phyloP scores from a whole-genome alignment of 2,888 invertebrate species.

The Polia nebulosa region DNA sequence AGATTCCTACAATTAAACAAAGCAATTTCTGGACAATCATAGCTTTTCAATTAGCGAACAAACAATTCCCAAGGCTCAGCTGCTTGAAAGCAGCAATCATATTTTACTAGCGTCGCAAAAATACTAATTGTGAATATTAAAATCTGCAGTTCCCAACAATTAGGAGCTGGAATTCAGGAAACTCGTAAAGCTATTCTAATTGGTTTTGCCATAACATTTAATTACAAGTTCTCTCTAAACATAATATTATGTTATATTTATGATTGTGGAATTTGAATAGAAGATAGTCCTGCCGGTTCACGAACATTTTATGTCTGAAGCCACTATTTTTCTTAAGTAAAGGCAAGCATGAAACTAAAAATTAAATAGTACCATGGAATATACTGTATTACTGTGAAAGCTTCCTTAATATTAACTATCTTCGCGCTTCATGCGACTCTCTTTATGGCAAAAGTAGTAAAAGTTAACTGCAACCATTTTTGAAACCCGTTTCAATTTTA shows the following conservation, averaged over 20 bases:
- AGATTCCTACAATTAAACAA: not conserved
- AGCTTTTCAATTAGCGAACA: conserved; percentile 30
- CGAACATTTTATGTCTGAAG: conserved; percentile 18
- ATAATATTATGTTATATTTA: conserved; percentile 4
- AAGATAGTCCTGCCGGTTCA: not conserved
- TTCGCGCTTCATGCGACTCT: conserved; percentile 3
- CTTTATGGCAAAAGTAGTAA: conserved; percentile 39
- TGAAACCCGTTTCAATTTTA: conserved; percentile 39
- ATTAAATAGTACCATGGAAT: conserved; percentile 1
- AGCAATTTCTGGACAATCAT: conserved; percentile 8
- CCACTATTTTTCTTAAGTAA: conserved; percentile 2
- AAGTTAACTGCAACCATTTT: conserved; percentile 38
- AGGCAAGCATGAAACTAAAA: conserved; percentile 8
- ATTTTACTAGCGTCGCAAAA: conserved; percentile 35
- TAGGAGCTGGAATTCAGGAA: conserved; percentile 40
- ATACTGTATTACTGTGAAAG: conserved; percentile 2
- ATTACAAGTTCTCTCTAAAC: conserved; percentile 10
- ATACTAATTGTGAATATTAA: conserved; percentile 43
- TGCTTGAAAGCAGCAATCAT: conserved; percentile 24
- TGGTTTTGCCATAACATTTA: conserved; percentile 48
- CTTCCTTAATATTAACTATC: conserved; percentile 11
- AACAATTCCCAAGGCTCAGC: conserved; percentile 20
- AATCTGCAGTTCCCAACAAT: conserved; percentile 32
- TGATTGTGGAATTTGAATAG: conserved; percentile 3
- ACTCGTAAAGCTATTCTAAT: conserved; percentile 46